phyloP scores from a whole-genome alignment of 2,797 vertebrate species.

The Danio jaintianensis region DNA sequence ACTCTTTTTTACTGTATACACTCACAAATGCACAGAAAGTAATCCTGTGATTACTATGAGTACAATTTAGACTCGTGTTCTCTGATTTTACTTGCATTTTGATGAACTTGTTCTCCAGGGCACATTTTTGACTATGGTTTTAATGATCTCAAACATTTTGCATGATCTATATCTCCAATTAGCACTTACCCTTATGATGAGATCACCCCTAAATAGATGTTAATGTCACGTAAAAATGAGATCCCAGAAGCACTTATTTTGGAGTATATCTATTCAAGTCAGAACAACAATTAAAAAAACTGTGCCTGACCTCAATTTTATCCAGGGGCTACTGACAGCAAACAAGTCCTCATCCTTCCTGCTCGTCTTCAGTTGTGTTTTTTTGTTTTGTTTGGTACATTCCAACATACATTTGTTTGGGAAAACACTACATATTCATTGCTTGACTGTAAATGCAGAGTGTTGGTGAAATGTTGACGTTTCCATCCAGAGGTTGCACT shows the following conservation, averaged over 20 bases:
- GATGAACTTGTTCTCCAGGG: no score
- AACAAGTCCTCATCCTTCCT: background rate
- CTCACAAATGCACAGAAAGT: no score
- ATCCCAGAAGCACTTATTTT: background rate
- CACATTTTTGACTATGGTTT: no score
- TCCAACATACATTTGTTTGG: conserved; percentile 9
- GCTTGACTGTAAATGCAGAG: background rate
- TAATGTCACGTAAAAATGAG: background rate
- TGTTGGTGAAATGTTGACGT: background rate
- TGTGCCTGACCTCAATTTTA: conserved; percentile 28
- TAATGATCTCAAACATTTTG: no score
- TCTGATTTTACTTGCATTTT: no score
- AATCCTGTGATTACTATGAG: no score
- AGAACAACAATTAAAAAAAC: background rate
- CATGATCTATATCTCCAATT: no score
- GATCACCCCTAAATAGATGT: no score
- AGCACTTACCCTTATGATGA: no score
- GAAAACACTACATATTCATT: background rate
- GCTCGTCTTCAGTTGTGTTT: conserved; percentile 2
- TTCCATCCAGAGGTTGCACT: conserved; percentile 2
- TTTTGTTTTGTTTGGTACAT: conserved; percentile 14
- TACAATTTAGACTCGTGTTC: no score
- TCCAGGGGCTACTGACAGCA: background rate
- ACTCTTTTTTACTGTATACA: no score
- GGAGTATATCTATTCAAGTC: conserved; percentile 6